These are phyloP conservation scores for Lepus oiostolus DNA, from an alignment of 2,797 vertebrate genomes.

Conservation along the genomic window DNA sequence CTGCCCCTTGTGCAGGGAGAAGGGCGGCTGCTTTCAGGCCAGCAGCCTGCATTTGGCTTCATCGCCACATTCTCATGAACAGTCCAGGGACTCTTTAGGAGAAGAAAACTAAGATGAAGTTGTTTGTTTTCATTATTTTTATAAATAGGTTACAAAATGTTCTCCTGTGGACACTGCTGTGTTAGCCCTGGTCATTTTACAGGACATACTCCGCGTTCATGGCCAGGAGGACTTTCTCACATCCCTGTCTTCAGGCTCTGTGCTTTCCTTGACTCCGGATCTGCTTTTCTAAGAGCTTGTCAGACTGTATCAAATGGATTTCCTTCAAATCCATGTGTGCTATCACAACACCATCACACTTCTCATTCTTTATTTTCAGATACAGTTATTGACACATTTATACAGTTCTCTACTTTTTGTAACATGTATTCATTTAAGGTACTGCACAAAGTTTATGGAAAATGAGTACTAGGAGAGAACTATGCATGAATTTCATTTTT, in stretches of 20 bases:
- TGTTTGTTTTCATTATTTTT: background rate
- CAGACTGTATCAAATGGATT: background rate
- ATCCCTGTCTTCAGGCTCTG: background rate
- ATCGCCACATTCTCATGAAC: background rate
- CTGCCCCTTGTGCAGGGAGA: background rate
- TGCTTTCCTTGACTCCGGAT: background rate
- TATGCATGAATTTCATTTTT: too few species aligned
- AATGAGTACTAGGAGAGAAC: too few species aligned
- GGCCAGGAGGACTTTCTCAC: background rate
- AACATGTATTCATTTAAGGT: background rate
- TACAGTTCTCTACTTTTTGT: background rate
- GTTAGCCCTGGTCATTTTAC: background rate
- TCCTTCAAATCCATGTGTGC: background rate
- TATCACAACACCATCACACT: background rate
- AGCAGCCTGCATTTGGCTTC: conserved; percentile 11
- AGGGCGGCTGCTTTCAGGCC: background rate
- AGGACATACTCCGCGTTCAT: background rate
- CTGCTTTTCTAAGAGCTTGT: background rate
- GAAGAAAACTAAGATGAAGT: background rate
- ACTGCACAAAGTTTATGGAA: too few species aligned
- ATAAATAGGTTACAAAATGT: conserved; percentile 53
- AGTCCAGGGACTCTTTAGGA: background rate
- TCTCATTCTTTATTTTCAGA: conserved; percentile 25
- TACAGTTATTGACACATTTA: background rate
- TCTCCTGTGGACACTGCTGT: background rate